Conservation (phyloP, 23 tunicate species). For the Trididemnum nubilum region DNA sequence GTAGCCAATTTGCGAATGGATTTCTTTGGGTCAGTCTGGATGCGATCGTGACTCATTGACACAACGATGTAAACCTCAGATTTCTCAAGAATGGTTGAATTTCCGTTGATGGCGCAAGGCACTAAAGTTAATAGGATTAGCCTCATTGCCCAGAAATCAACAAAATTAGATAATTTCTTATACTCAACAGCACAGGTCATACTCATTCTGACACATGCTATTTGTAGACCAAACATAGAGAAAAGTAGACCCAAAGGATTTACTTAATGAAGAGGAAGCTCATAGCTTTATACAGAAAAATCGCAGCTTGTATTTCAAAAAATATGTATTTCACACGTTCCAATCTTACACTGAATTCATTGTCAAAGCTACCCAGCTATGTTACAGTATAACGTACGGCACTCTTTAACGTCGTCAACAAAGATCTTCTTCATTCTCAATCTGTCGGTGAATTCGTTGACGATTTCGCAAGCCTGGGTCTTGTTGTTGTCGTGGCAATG, state of each 20-base stretch:
- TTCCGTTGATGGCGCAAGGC: not conserved
- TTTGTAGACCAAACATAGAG: too few relatives aligned
- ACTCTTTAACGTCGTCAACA: not conserved
- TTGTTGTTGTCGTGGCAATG: constrained; percentile 4
- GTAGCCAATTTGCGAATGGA: not conserved
- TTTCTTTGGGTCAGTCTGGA: constrained; percentile 13
- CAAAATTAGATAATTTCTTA: not conserved
- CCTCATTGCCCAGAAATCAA: not conserved
- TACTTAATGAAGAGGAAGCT: too few relatives aligned
- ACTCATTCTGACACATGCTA: too few relatives aligned
- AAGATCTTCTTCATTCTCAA: not conserved
- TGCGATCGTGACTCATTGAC: constrained; percentile 1
- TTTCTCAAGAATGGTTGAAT: not conserved
- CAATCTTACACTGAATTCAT: too few relatives aligned
- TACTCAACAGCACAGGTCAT: too few relatives aligned
- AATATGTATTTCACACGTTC: too few relatives aligned
- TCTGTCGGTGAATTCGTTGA: not conserved
- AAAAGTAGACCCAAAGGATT: too few relatives aligned
- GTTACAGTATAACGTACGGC: constrained; percentile 40
- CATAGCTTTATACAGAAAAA: too few relatives aligned
- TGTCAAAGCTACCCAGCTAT: too few relatives aligned
- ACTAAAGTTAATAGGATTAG: not conserved
- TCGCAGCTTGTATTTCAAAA: too few relatives aligned
- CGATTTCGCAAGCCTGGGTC: constrained; percentile 12
- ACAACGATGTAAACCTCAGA: constrained; percentile 28